These are phyloP conservation scores for Delphinapterus leucas DNA, from an alignment of 2,113 vertebrate genomes.

Conservation along the genomic window DNA sequence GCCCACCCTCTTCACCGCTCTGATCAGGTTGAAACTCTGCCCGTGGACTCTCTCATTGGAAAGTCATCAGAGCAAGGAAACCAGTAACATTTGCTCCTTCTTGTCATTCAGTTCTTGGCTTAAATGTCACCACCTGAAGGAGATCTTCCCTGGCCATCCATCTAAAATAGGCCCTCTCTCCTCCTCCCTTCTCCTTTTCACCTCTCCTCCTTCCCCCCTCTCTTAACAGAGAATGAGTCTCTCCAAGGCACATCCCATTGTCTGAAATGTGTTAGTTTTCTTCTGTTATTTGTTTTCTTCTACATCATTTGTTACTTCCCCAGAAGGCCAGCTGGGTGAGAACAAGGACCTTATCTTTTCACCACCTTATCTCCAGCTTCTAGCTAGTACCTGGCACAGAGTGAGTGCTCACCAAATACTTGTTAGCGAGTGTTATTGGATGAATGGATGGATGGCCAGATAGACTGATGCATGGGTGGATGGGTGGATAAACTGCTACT, in stretches of 20 bases:
- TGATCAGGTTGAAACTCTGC: not conserved
- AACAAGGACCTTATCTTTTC: not conserved
- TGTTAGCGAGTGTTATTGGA: not conserved
- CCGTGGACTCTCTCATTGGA: not conserved
- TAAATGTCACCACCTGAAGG: not conserved
- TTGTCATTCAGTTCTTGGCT: conserved; percentile 12
- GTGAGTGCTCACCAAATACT: not conserved
- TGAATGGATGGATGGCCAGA: not conserved
- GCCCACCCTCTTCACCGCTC: not conserved
- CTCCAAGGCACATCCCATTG: not conserved
- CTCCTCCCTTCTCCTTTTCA: not conserved
- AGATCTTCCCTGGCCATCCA: not conserved
- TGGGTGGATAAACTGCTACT: not conserved
- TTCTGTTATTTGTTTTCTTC: not conserved
- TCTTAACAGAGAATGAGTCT: not conserved
- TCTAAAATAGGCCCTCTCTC: not conserved
- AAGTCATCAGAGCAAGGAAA: not conserved
- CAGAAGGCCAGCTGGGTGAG: not conserved
- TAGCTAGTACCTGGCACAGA: not conserved
- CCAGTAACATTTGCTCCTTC: not conserved
- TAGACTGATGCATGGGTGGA: not conserved
- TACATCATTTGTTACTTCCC: not conserved
- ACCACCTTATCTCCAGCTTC: not conserved
- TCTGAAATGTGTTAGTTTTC: not conserved
- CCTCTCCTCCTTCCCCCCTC: not conserved